Evolutionary conservation across 2,113 vertebrate genomes (phyloP), one percentile per base, ranked within the genome.

Genomic region (Copsychus sechellarum): DNA sequence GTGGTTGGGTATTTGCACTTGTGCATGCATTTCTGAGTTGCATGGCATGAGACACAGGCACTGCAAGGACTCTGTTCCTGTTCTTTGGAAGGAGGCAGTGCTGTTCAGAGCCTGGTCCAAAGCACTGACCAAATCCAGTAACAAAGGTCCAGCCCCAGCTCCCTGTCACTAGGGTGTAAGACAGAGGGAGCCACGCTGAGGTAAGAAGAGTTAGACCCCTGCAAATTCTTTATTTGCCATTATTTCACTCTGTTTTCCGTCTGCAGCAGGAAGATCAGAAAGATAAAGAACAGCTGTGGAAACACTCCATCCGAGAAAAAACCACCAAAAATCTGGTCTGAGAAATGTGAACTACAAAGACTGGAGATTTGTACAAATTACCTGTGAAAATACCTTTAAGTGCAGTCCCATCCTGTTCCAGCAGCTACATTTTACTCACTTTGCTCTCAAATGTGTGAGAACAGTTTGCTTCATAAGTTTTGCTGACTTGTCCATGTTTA

Each of bases 1-100:
- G 29, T 92, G 84, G 65, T 47, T 86, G 77, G 66, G 53, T 61
- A 54, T 91, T 93, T 94, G 81, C 90, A 83, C 62, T 83, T 89
- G 45, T 64, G 23, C 78, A 64, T 4, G 15, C 20, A 13, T 62
- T 84, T 90, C 73, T 88, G 93, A 92, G 60, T 36, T 48, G 31
- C 31, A 15, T 38, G 66, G 31, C 58, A 58, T 1, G 13, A 73
- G 83, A 51, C 88, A 67, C 38, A 24, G 4, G 8, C 56, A 34
- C 20, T 48, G 65, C 62, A 79, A 79, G 16, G 58, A 13, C 26
- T 61, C 60, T 17, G 14, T 14, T 73, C 29, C 71, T 40, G 6
- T 20, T 87, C 53, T 58, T 76, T 57, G 66, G 62, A 73, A 69
- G 53, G 18, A 73, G 45, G 19, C 19, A 26, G 4, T 17, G 26